Base-by-base conservation (phyloP, 35 echinoderm and acorn worm species). In the Acanthaster planci region DNA sequence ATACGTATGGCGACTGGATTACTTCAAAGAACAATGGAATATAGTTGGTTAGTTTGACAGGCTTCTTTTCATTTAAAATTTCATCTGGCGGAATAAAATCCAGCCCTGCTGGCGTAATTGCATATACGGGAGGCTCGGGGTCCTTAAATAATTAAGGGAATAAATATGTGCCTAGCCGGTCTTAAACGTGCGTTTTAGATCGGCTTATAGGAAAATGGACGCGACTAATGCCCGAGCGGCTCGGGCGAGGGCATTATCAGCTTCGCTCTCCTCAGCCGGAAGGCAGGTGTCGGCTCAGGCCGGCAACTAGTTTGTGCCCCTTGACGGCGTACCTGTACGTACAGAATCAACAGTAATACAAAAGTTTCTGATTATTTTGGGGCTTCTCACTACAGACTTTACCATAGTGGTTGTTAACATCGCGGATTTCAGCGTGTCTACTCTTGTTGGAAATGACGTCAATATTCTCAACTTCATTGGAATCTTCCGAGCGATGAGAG, bases 401-500 rank as follows among this genome's bases (percentile, higher is more conserved):
- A 79, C 86, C 30, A 98, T 98, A 31, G 95, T 98, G 18, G 26
- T 83, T 30, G 77, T 80, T n/a, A 98, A 98, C 77, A 67, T 98
- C 6, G 81, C 88, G 9, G 95, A 98, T 39, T 91, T 88, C 80
- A 57, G 85, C 8, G 84, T 93, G 35, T 77, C 88, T 14, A 88
- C 87, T 7, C 76, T 98, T 39, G 39, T 96, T 10, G 95, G 88
- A 9, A 89, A 90, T 83, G 86, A 91, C 38, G 88, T 93, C 37
- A 90, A 98, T 51, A 91, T 98, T 53, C 86, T 98, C n/a, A 84
- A 89, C 27, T 90, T 98, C 53, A 84, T 98, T 37, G 84, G 88
- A 18, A 94, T 98, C 54, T 90, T 98, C 51, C 82, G 95, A 55
- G 90, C 95, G 5, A 93, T 98, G 95, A 90, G 95, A 52, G 95